Base-by-base conservation (phyloP, 2,888 invertebrate genomes). In the Apodemia zela region DNA sequence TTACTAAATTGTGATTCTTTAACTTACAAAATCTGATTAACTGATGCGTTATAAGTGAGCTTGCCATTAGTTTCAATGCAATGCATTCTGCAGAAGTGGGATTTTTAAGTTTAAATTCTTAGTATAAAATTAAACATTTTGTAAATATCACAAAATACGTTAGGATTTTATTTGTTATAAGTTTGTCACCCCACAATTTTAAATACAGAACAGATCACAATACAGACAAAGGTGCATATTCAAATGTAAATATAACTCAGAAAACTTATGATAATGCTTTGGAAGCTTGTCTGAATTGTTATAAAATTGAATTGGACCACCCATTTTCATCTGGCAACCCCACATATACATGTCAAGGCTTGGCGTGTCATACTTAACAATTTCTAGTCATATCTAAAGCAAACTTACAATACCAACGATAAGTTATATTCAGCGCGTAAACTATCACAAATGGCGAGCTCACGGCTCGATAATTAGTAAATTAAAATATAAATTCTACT, bases 391-490 rank as follows among this genome's bases (percentile, higher is more conserved):
- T 2, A 45, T 7, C 8, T 45, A 17, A 17, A 17, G 45, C n/a
- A 45, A 45, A 45, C n/a, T 45, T 17, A 45, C 5, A n/a, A 1
- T 45, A 17, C 8, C 15, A 17, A 17, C 17, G n/a, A 45, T 45
- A 7, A 17, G n/a, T 47, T 17, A 11, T 10, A 11, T 51, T 29
- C n/a, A 57, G 13, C 6, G 25, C 8, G 15, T 29, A 25, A 21
- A 29, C 57, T 57, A 57, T 57, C 57, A 57, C 57, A 29, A 57
- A 29, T 47, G 47, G 2, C 8, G 57, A 57, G 57, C 57, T 57
- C 8, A 54, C 6, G 29, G 57, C 57, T 29, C 57, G 8, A 29
- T 29, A 0, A 5, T n/a, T 3, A 57, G 7, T 13, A 57, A n/a
- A 17, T 47, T 47, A n/a, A 8, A 17, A 47, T 17, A 47, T 57